Conservation (phyloP, 2,797 vertebrate species). For the Pseudochirops corinnae region DNA sequence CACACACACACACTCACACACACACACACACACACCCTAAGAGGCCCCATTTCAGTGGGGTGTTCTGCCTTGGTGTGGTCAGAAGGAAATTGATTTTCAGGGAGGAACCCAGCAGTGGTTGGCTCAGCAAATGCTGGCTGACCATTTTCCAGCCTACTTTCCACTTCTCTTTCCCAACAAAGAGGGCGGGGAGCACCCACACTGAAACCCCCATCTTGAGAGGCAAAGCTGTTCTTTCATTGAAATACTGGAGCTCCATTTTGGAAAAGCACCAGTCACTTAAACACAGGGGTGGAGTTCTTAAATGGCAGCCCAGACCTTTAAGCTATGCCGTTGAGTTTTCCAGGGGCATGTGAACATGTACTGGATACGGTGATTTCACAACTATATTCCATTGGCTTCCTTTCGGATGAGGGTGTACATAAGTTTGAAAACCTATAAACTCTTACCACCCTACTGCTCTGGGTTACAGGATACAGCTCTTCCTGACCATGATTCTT, state of each 20-base stretch:
- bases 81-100: neutral
- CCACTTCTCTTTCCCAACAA: neutral
- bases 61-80: neutral
- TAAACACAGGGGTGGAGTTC: neutral
- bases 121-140: neutral
- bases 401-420: neutral
- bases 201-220: neutral
- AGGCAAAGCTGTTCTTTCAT: neutral
- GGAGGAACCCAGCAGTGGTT: neutral
- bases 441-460: neutral
- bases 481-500: neutral
- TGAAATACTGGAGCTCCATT: neutral
- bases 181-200: neutral
- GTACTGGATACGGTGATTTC: neutral
- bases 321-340: neutral
- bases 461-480: neutral
- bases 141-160: neutral
- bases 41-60: neutral
- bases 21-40: neutral
- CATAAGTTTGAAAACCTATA: neutral
- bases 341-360: neutral
- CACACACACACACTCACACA: too few relatives aligned
- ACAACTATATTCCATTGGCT: neutral
- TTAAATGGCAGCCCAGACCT: neutral
- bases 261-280: neutral